Base-by-base conservation (phyloP, 2,888 invertebrate species). In the Xylophagus ater region DNA sequence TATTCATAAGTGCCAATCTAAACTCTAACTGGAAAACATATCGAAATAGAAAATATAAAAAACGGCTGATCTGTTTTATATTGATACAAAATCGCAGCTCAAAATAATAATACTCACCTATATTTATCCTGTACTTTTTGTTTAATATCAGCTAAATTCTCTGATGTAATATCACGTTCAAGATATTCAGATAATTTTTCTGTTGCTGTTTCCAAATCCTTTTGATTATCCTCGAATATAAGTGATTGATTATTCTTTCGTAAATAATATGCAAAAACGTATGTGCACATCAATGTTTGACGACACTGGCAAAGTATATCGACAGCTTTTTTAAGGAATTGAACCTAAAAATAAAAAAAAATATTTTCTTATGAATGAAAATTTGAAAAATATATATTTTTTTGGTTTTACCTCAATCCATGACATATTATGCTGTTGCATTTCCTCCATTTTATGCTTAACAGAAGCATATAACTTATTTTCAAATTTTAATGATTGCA, bases 401-500 rank as follows among this genome's bases (percentile, higher is more conserved):
- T 8, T 9, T 25, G 9, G 23, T 14, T 51, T 29, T 52, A 82
- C 84, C 77, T 98, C 97, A 56, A 97, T 97, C 97, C 97, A 98
- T 50, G 93, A 93, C 94, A 97, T 96, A 62, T 92, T 93, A 65
- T 93, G 92, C 60, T 93, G 92, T 62, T 98, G 97, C 96, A 98
- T 96, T 68, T 94, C 94, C 64, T 96, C 94, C 96, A 98, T 97
- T 72, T 97, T 97, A 62, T 85, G 84, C 66, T 93, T 90, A 42
- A 96, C 87, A 44, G 87, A 86, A 6, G 90, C 87, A 68, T 96
- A 94, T 41, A 97, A 73, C 74, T 96, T 96, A 67, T 84, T 82
- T 71, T 98, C 97, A 68, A 98, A 92, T 67, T 92, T 92, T 56
- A 97, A 74, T 49, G 93, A 93, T 67, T 94, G 93, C 89, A 93